These are phyloP conservation scores for Galagoides demidoff DNA, from an alignment of 2,797 vertebrate genomes.

Conservation along the genomic window DNA sequence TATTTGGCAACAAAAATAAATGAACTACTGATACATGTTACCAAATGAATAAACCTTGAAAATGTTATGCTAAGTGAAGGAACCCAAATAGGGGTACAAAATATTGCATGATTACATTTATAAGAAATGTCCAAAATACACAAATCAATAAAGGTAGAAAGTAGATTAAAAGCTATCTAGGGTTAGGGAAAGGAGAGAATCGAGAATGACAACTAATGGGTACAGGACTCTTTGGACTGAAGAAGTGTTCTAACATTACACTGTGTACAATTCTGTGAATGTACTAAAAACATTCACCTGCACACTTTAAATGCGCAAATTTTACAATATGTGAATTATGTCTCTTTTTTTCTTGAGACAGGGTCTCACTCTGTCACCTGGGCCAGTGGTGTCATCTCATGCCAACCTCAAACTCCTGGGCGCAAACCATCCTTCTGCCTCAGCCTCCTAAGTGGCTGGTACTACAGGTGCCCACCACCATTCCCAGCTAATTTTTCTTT, in stretches of 20 bases:
- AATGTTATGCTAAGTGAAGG: background rate
- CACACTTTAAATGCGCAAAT: background rate
- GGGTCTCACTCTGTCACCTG: background rate
- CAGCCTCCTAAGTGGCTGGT: background rate
- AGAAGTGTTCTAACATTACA: conserved; percentile 16
- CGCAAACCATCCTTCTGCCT: background rate
- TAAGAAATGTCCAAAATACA: background rate
- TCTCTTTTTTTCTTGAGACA: background rate
- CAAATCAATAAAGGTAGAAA: background rate
- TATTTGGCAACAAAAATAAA: background rate
- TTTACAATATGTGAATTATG: conserved; percentile 1
- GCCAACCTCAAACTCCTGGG: background rate
- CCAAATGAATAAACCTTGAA: background rate
- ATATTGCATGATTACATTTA: background rate
- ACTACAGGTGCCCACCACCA: background rate
- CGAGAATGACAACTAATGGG: background rate
- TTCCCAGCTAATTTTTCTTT: background rate
- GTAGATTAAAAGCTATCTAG: background rate
- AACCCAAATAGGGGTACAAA: background rate
- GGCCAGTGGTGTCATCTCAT: background rate
- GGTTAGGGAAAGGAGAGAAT: background rate
- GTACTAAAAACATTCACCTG: background rate
- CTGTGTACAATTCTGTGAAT: background rate
- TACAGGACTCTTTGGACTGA: background rate
- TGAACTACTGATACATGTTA: background rate